These are phyloP conservation scores for Drosophila anceps DNA, from an alignment of 2,888 invertebrate species.

Conservation along the genomic window DNA sequence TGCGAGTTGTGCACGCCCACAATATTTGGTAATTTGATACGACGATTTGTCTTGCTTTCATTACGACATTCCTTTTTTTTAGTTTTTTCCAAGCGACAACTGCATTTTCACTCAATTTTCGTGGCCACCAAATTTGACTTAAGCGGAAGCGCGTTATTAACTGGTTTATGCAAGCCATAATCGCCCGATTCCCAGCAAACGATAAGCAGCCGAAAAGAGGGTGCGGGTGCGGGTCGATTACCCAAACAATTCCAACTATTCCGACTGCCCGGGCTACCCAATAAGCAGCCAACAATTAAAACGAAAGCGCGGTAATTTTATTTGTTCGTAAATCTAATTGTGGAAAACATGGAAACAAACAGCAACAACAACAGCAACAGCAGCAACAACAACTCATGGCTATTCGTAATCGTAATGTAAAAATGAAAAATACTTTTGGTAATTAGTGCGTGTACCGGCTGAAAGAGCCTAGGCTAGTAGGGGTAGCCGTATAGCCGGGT, in stretches of 20 bases:
- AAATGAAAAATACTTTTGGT: constrained; percentile 71
- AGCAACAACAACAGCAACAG: constrained; percentile 21
- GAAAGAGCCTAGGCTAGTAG: neutral
- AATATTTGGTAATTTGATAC: constrained; percentile 82
- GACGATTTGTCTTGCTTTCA: constrained; percentile 79
- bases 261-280: constrained; percentile 36
- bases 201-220: constrained; percentile 55
- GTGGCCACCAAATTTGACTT: constrained; percentile 73
- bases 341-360: constrained; percentile 50
- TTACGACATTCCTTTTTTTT: constrained; percentile 49
- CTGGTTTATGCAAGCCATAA: constrained; percentile 83
- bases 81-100: constrained; percentile 53
- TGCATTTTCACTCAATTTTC: constrained; percentile 79
- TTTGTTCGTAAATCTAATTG: constrained; percentile 82
- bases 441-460: constrained; percentile 73
- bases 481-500: neutral
- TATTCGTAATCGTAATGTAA: constrained; percentile 41
- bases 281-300: constrained; percentile 79
- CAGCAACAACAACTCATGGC: constrained; percentile 28
- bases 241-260: constrained; percentile 21
- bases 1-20: constrained; percentile 40
- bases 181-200: constrained; percentile 72
- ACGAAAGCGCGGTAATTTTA: constrained; percentile 79
- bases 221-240: constrained; percentile 33
- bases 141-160: constrained; percentile 84